Conservation (phyloP, 2,113 vertebrate genomes). For the Osmerus eperlanus region DNA sequence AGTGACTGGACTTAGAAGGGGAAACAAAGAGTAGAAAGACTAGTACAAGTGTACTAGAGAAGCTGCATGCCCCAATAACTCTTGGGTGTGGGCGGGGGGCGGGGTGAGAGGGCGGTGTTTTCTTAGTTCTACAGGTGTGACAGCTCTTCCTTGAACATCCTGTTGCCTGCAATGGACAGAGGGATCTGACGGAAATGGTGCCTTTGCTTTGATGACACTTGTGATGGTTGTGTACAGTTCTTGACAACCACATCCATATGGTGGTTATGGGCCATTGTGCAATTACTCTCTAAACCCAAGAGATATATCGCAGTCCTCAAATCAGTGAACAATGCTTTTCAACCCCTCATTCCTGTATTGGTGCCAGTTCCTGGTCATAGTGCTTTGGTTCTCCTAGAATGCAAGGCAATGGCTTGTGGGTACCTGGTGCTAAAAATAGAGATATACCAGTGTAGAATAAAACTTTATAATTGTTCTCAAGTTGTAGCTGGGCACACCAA, state of each 20-base stretch:
- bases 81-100: too few relatives aligned
- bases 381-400: too few relatives aligned
- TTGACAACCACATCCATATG: conserved; percentile 9
- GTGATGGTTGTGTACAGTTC: conserved; percentile 22
- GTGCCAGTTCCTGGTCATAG: conserved; percentile 6
- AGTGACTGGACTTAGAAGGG: neutral
- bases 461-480: too few relatives aligned
- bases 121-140: neutral
- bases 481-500: too few relatives aligned
- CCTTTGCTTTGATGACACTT: conserved; percentile 27
- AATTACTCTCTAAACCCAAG: conserved; percentile 25
- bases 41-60: conserved; percentile 1
- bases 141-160: neutral
- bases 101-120: neutral
- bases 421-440: too few relatives aligned
- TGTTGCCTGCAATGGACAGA: conserved; percentile 8
- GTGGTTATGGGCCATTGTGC: conserved; percentile 17
- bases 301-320: too few relatives aligned
- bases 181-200: neutral
- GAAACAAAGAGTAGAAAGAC: neutral
- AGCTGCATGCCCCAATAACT: neutral
- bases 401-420: too few relatives aligned
- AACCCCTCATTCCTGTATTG: too few relatives aligned
- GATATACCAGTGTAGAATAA: too few relatives aligned
- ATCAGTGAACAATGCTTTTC: too few relatives aligned